Percentiles rank a stretch among this genome's conserved stretches.
These are phyloP conservation scores for human (Homo sapiens) DNA, from an alignment of 2,113 vertebrate genomes.

Conservation along the genomic window GRCh38 chr1:227883001-227883500, in stretches of 20 bases:
- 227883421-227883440: not conserved
- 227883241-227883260: conserved; percentile 84
- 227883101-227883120: not conserved
- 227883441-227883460: not conserved
- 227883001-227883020: not conserved
- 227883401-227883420: not conserved
- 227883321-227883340: not conserved
- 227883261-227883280: conserved; percentile 86
- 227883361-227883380: not conserved
- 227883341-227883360: not conserved
- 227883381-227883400: not conserved
- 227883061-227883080: not conserved
- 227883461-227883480: too few relatives aligned
- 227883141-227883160: conserved; percentile 83
- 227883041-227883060: not conserved
- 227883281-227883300: conserved; percentile 74
- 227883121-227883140: conserved; percentile 34
- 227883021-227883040: not conserved
- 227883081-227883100: accelerated
- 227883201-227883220: conserved; percentile 80
- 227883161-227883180: conserved; percentile 75
- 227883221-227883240: conserved; percentile 84
- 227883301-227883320: not conserved
- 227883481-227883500: not conserved
- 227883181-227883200: conserved; percentile 87